Evolutionary conservation across 2,113 vertebrate genomes (phyloP).

Genomic region (Scartelaos histophorus): DNA sequence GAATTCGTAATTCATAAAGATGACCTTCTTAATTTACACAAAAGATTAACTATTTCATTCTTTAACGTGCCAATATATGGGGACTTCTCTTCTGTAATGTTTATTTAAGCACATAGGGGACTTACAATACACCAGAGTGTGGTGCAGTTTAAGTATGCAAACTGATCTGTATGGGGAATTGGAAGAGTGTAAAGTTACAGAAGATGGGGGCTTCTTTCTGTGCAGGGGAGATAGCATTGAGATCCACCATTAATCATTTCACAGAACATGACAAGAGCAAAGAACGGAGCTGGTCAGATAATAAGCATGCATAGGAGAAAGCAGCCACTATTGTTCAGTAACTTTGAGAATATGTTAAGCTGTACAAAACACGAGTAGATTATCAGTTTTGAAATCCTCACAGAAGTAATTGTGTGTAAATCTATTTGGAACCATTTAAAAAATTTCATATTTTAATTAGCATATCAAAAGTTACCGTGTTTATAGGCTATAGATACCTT

Average conservation of each 20-base stretch:
- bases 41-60: too few species aligned
- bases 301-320: conserved; percentile 37
- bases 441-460: neutral
- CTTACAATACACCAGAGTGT: neutral
- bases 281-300: conserved; percentile 34
- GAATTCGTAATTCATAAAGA: too few species aligned
- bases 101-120: conserved; percentile 3
- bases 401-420: neutral
- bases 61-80: neutral
- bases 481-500: neutral
- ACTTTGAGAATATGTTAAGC: conserved; percentile 8
- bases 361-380: conserved; percentile 6
- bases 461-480: conserved; percentile 1
- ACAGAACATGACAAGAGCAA: conserved; percentile 40
- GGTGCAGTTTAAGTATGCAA: neutral
- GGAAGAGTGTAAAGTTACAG: conserved; percentile 21
- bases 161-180: conserved; percentile 13
- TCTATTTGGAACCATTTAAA: neutral
- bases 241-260: conserved; percentile 58
- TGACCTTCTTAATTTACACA: too few species aligned
- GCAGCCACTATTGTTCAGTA: conserved; percentile 33
- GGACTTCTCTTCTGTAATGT: neutral
- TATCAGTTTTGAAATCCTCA: conserved; percentile 11
- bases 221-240: conserved; percentile 26
- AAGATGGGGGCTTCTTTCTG: conserved; percentile 30